Evolutionary conservation across 2,888 invertebrate genomes (phyloP).

Genomic region (Stictocephala bisonia): DNA sequence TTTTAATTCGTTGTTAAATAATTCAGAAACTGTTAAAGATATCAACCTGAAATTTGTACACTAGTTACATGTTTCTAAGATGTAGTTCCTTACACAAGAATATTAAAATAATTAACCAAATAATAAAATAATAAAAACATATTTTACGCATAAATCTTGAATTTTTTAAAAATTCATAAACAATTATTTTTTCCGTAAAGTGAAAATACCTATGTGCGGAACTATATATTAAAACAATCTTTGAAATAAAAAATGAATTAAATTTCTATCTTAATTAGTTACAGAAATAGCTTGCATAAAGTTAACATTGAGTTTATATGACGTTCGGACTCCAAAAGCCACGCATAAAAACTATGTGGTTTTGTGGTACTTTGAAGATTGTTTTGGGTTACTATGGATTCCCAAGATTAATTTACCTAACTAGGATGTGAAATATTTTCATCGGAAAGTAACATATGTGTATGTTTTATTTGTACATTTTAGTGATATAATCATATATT

Average conservation of each 20-base stretch:
- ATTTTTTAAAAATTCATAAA: neutral
- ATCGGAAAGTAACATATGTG: too few species aligned
- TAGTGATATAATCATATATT: too few species aligned
- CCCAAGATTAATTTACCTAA: too few species aligned
- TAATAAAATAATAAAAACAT: neutral
- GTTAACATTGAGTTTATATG: slow-evolving; percentile 2
- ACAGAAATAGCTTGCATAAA: neutral
- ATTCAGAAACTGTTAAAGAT: slow-evolving; percentile 1
- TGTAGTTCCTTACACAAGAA: neutral
- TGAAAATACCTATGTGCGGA: neutral
- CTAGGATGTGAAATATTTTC: too few species aligned
- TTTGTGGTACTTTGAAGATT: too few species aligned
- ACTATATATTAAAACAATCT: slow-evolving; percentile 7
- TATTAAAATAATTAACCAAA: neutral
- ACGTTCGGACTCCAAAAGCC: neutral
- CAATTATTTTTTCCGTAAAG: neutral
- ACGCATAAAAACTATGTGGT: too few species aligned
- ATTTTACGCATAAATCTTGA: neutral
- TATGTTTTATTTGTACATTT: too few species aligned
- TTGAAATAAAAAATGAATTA: neutral
- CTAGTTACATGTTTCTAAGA: neutral
- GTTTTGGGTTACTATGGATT: too few species aligned
- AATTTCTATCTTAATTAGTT: neutral
- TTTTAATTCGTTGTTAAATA: neutral
- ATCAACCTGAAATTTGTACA: slow-evolving; percentile 2